Evolutionary conservation across 2,113 vertebrate species (phyloP).

Genomic region (Macrotis lagotis): DNA sequence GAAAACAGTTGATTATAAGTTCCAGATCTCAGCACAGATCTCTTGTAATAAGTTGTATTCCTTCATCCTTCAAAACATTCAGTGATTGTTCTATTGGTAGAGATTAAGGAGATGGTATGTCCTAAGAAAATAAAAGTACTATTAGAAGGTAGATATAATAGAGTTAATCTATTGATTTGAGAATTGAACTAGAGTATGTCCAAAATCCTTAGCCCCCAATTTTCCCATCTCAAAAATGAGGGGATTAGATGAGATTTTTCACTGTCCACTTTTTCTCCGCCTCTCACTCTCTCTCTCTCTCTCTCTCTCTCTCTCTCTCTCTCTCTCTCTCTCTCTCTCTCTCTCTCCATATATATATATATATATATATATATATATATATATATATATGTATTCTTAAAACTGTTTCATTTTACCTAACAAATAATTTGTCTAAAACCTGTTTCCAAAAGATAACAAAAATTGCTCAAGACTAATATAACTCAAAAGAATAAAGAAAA

Average conservation of each 20-base stretch:
- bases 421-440: background rate
- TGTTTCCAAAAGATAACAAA: slow-evolving; percentile 20
- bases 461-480: background rate
- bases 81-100: background rate
- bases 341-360: too few species aligned
- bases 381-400: background rate
- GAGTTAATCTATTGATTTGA: background rate
- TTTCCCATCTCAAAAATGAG: background rate
- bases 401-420: background rate
- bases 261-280: background rate
- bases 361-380: too few species aligned
- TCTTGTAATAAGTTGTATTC: background rate
- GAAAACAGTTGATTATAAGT: background rate
- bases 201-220: background rate
- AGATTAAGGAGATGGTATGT: background rate
- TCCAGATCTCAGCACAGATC: background rate
- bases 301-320: too few species aligned
- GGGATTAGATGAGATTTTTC: background rate
- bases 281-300: too few species aligned
- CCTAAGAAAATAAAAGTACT: background rate
- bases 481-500: slow-evolving; percentile 18
- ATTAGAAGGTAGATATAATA: background rate
- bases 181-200: too few species aligned
- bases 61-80: background rate
- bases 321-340: too few species aligned